Base-by-base conservation (phyloP, 1,140 invertebrate genomes). In the Chlorops oryzae region DNA sequence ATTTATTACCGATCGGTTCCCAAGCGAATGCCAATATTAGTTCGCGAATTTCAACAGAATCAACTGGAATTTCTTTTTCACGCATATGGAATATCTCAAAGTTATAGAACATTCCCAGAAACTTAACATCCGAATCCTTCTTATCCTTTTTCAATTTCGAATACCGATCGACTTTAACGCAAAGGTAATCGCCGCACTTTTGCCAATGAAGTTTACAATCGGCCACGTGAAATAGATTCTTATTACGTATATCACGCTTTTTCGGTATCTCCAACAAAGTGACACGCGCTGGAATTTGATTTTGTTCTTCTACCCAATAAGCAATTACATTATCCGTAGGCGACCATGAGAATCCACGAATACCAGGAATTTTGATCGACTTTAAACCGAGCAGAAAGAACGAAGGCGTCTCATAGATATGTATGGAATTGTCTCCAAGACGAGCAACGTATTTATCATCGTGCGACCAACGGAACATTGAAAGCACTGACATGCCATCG, bases 161-260 rank as follows among this genome's bases (percentile, higher is more conserved):
- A 72, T 97, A 99, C 50, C 96, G 83, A 74, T 98, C 95, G 0
- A 98, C 96, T 79, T 98, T 98, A 0, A 98, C 95, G 68, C 96
- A 98, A 13, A 98, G 77, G 72, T 95, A 97, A 67, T 98, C 93
- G 6, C 96, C 97, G 48, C 85, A 91, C 72, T 97, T 98, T 75
- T 99, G 96, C 97, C 97, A 99, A 71, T 95, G 93, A 66, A 99
- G 93, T 64, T 96, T 96, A 75, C 95, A 98, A 60, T 98, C 94
- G 9, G 94, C 91, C 0, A 99, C 96, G 59, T 92, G 97, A 78
- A 99, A 99, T 23, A 99, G 77, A 73, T 98, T 98, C 64, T 97
- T 96, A 42, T 92, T 90, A 62, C 96, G 83, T n/a, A 88, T 84
- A 78, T 98, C 95, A 54, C 82, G 85, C 35, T 91, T 86, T 75